A percentile compares a stretch with the other conserved stretches of the same genome.
Evolutionary conservation across 1,140 invertebrate species (phyloP).

Genomic region (Drosophila nigromelanica): DNA sequence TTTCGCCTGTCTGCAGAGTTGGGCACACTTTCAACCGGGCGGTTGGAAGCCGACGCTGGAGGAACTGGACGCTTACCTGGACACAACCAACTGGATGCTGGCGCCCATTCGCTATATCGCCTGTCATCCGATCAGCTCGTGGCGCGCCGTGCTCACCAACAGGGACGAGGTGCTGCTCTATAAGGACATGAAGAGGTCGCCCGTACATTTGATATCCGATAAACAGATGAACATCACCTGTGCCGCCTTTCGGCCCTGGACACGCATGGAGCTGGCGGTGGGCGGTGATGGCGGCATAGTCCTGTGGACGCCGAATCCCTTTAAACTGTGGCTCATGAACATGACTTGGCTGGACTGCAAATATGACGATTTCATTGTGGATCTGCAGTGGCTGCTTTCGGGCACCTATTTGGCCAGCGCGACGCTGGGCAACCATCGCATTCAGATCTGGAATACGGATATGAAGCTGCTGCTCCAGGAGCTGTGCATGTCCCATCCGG

Average conservation of each 20-base stretch:
- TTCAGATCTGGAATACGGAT: slow-evolving; percentile 16
- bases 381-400: slow-evolving; percentile 3
- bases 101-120: slow-evolving; percentile 3
- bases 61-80: neutral
- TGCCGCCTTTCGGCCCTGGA: slow-evolving; percentile 32
- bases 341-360: neutral
- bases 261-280: slow-evolving; percentile 24
- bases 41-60: neutral
- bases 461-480: neutral
- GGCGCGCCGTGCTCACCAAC: slow-evolving; percentile 18
- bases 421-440: neutral
- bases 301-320: slow-evolving; percentile 13
- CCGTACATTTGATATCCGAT: neutral
- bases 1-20: neutral
- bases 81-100: slow-evolving; percentile 18
- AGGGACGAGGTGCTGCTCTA: slow-evolving; percentile 24
- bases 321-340: neutral
- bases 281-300: slow-evolving; percentile 39
- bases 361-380: neutral
- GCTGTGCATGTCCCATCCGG: neutral
- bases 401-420: slow-evolving; percentile 7
- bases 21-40: neutral
- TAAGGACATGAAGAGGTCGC: neutral
- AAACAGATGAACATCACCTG: slow-evolving; percentile 24
- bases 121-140: slow-evolving; percentile 5